These are phyloP conservation scores for Drosophila eugracilis DNA, from an alignment of 1,140 invertebrate species.

Conservation along the genomic window DNA sequence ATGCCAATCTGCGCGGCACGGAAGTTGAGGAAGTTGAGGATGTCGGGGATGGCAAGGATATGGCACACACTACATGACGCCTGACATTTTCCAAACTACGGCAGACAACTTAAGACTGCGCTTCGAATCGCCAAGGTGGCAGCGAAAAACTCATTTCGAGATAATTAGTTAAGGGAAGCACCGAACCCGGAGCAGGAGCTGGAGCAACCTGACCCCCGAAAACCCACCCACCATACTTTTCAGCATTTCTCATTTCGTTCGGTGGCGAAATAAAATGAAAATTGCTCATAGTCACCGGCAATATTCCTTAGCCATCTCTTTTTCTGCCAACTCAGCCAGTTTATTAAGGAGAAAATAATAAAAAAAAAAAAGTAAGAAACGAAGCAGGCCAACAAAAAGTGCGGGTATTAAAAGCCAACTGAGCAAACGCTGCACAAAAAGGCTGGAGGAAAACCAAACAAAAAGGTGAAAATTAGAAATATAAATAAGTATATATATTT, in stretches of 20 bases:
- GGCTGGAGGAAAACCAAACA: constrained; percentile 39
- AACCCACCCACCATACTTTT: constrained; percentile 34
- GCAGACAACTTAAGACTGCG: constrained; percentile 34
- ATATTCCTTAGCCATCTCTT: constrained; percentile 57
- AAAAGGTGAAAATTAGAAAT: constrained; percentile 77
- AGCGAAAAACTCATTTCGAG: constrained; percentile 56
- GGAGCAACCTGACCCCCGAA: neutral
- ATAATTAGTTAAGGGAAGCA: constrained; percentile 64
- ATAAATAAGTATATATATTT: constrained; percentile 48
- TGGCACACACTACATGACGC: constrained; percentile 24
- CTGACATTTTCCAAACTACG: constrained; percentile 51
- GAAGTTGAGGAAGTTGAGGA: constrained; percentile 27
- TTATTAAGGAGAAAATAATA: constrained; percentile 71
- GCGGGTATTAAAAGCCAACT: constrained; percentile 36
- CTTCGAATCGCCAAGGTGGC: constrained; percentile 33
- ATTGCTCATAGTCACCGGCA: constrained; percentile 49
- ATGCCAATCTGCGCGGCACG: constrained; percentile 71
- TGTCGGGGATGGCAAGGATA: constrained; percentile 11
- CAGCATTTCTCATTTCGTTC: constrained; percentile 47
- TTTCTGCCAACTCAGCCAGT: constrained; percentile 67
- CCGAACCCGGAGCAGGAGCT: neutral
- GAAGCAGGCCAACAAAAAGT: constrained; percentile 26
- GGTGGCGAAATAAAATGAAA: constrained; percentile 41
- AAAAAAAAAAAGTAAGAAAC: constrained; percentile 4
- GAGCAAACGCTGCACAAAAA: constrained; percentile 64